Evolutionary conservation across 53 echinoderm and acorn worm genomes (phyloP), one percentile per base, ranked within the genome.

Genomic region (Luidia sarsii): DNA sequence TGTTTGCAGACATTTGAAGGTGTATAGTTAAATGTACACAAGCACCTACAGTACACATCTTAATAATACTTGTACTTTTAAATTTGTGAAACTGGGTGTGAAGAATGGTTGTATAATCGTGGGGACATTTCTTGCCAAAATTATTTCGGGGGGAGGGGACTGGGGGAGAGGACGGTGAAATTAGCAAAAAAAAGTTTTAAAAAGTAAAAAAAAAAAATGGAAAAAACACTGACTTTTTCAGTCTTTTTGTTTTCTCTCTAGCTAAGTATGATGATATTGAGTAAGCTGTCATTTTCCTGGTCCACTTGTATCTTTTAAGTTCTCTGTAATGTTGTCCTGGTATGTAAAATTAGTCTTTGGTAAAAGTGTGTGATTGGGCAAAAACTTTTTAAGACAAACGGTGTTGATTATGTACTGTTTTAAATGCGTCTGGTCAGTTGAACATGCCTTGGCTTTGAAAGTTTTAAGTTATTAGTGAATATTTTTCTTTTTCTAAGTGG

Each of bases 391-490:
- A 75, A 75, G 75, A 75, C 46, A 75, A 60, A 75, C 57, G 38
- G 41, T 75, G 75, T 75, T 57, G 60, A 75, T 28, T 46, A 75
- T 75, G 75, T 75, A 75, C 59, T 75, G 75, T 75, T 75, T 75
- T 75, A 61, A 75, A 75, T 75, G 75, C 75, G 75, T 75, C 75
- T 75, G 75, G 75, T 75, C 75, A 60, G 30, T 75, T 75, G 36
- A 59, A 63, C 23, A 54, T 54, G 75, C 75, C 75, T 60, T 75
- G 59, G 75, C 59, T 75, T 61, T 39, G 11, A 7, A 11, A 41
- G 6, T n/a, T n/a, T n/a, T n/a, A n/a, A n/a, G n/a, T n/a, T n/a
- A n/a, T n/a, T n/a, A n/a, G n/a, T n/a, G n/a, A n/a, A n/a, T n/a
- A n/a, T n/a, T n/a, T n/a, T n/a, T n/a, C n/a, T n/a, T n/a, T n/a